A percentile compares a stretch with the other conserved stretches of the same genome.
phyloP scores from a whole-genome alignment of 2,888 invertebrate species.

The Hirtodrosophila duncani region DNA sequence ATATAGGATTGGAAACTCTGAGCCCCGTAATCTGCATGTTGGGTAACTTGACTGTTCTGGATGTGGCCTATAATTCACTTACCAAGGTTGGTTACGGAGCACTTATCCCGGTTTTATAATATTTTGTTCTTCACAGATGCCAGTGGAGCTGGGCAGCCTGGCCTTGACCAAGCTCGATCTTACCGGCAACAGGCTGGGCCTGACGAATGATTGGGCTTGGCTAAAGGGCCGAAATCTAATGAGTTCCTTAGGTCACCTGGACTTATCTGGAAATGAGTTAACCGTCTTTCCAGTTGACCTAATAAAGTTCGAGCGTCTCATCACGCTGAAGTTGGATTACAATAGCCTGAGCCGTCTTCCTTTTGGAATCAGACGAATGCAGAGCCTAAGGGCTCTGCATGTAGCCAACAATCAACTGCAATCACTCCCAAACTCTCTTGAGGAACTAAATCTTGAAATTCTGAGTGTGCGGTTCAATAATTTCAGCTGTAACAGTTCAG shows the following conservation, averaged over 20 bases:
- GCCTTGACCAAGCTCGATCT: conserved; percentile 83
- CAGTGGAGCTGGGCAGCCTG: conserved; percentile 84
- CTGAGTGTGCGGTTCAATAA: conserved; percentile 77
- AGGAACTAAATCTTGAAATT: conserved; percentile 67
- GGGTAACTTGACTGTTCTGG: conserved; percentile 82
- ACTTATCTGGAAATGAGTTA: conserved; percentile 83
- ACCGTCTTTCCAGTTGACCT: conserved; percentile 82
- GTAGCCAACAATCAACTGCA: conserved; percentile 73
- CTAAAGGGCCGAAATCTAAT: conserved; percentile 80
- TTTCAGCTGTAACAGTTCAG: conserved; percentile 51
- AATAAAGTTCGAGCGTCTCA: conserved; percentile 82
- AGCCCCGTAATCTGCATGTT: conserved; percentile 85
- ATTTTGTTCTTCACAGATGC: conserved; percentile 78
- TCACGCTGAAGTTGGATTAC: conserved; percentile 82
- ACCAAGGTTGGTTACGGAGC: conserved; percentile 79
- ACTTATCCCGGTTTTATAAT: not conserved
- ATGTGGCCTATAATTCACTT: conserved; percentile 86
- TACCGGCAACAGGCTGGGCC: conserved; percentile 83
- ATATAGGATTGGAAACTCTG: conserved; percentile 82
- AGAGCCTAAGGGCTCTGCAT: conserved; percentile 69
- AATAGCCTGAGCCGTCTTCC: conserved; percentile 83
- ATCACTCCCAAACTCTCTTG: conserved; percentile 75
- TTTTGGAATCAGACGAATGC: conserved; percentile 82
- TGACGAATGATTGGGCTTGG: conserved; percentile 81
- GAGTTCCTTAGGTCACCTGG: conserved; percentile 81